Conservation (phyloP, 2,888 invertebrate species). For the Herminia tarsipennalis region DNA sequence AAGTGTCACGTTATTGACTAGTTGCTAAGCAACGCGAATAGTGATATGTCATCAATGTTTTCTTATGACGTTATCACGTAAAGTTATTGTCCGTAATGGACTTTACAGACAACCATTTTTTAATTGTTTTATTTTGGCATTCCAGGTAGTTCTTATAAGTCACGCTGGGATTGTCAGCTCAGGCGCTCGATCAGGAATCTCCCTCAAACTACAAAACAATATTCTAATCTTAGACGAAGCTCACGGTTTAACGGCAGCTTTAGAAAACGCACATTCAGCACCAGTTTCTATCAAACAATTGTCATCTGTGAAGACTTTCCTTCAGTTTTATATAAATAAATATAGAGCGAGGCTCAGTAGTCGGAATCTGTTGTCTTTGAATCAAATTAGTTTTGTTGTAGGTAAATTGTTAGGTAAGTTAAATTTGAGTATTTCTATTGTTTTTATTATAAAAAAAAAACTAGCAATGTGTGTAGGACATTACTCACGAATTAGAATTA, state of each 20-base stretch:
- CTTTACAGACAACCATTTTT: no score
- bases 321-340: conserved; percentile 89
- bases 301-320: conserved; percentile 86
- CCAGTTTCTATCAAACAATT: conserved; percentile 89
- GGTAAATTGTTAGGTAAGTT: conserved; percentile 86
- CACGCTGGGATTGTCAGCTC: conserved; percentile 78
- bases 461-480: no score
- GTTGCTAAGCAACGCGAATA: no score
- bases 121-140: conserved; percentile 4
- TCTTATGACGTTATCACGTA: no score
- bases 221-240: conserved; percentile 98
- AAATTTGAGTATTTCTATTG: background rate
- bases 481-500: no score
- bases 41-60: no score
- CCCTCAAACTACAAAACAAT: conserved; percentile 87
- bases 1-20: no score
- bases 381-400: conserved; percentile 92
- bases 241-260: conserved; percentile 96
- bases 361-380: conserved; percentile 91
- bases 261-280: conserved; percentile 94
- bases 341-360: conserved; percentile 91
- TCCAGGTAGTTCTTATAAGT: conserved; percentile 75
- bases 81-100: no score
- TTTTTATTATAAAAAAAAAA: no score
- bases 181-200: conserved; percentile 72